Percentiles rank a stretch among this genome's conserved stretches.
Evolutionary conservation across 2,113 vertebrate genomes (phyloP).

Genomic region (Istiophorus platypterus): DNA sequence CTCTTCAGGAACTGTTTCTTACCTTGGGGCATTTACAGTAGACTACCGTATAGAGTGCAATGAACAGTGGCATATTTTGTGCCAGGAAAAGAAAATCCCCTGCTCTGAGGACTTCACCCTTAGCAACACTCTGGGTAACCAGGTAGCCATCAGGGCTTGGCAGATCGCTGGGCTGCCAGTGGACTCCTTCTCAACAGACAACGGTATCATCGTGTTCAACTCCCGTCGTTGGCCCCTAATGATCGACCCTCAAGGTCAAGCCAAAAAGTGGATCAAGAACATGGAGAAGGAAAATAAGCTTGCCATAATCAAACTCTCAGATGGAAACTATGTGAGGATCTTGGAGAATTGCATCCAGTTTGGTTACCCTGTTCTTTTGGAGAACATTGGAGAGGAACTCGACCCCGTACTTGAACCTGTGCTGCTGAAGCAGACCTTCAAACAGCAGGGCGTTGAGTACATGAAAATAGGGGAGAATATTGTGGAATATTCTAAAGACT

Average conservation of each 20-base stretch:
- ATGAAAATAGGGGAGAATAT: slow-evolving; percentile 94
- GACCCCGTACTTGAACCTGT: slow-evolving; percentile 93
- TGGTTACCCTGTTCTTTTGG: slow-evolving; percentile 91
- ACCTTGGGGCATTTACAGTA: slow-evolving; percentile 92
- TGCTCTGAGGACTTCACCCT: slow-evolving; percentile 90
- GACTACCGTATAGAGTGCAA: slow-evolving; percentile 90
- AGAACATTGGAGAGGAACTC: slow-evolving; percentile 92
- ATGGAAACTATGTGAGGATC: slow-evolving; percentile 87
- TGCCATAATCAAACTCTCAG: slow-evolving; percentile 90
- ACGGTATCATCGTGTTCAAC: slow-evolving; percentile 93
- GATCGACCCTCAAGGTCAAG: slow-evolving; percentile 96
- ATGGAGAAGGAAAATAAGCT: slow-evolving; percentile 93
- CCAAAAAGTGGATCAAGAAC: slow-evolving; percentile 96
- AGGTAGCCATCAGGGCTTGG: slow-evolving; percentile 91
- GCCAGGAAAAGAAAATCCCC: slow-evolving; percentile 86
- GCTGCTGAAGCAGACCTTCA: slow-evolving; percentile 93
- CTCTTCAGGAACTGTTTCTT: slow-evolving; percentile 91
- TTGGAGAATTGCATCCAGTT: slow-evolving; percentile 92
- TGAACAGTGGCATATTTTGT: slow-evolving; percentile 86
- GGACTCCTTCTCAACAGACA: slow-evolving; percentile 94
- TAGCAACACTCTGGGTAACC: slow-evolving; percentile 88
- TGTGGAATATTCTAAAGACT: slow-evolving; percentile 91
- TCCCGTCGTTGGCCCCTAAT: slow-evolving; percentile 93
- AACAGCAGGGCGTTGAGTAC: slow-evolving; percentile 92
- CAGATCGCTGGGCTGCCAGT: slow-evolving; percentile 92